A percentile compares a stretch with the other conserved stretches of the same genome.
Evolutionary conservation across 2,797 vertebrate genomes (phyloP).

Genomic region (Poeciliopsis presidionis): DNA sequence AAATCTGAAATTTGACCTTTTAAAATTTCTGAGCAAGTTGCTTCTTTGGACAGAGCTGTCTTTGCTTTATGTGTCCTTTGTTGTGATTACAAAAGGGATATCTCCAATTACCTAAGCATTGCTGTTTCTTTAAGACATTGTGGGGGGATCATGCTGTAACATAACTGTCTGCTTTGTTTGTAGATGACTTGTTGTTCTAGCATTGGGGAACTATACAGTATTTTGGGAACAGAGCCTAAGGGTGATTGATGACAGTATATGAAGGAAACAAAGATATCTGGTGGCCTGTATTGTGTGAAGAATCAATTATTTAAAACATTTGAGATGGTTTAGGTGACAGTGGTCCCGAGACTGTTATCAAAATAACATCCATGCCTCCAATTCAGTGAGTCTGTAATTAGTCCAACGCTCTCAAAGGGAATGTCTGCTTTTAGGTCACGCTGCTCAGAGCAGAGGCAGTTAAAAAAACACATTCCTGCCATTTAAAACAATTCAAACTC

Average conservation of each 20-base stretch:
- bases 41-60: constrained; percentile 2
- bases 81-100: constrained; percentile 12
- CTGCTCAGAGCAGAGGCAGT: neutral
- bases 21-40: constrained; percentile 4
- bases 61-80: constrained; percentile 18
- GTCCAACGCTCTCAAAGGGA: constrained; percentile 1
- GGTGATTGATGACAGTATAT: constrained; percentile 26
- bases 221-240: constrained; percentile 29
- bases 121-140: constrained; percentile 14
- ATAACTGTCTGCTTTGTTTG: constrained; percentile 65
- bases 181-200: constrained; percentile 32
- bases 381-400: neutral
- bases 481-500: neutral
- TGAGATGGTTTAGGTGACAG: neutral
- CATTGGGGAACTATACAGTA: constrained; percentile 50
- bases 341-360: neutral
- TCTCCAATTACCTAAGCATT: neutral
- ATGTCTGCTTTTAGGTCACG: neutral
- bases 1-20: constrained; percentile 29
- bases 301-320: constrained; percentile 23
- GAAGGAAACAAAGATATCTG: constrained; percentile 37
- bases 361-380: neutral
- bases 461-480: neutral
- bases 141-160: constrained; percentile 57
- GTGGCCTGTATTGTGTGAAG: constrained; percentile 10